Evolutionary conservation across 2,888 invertebrate species (phyloP).

Genomic region (Heteromurus nitidus): DNA sequence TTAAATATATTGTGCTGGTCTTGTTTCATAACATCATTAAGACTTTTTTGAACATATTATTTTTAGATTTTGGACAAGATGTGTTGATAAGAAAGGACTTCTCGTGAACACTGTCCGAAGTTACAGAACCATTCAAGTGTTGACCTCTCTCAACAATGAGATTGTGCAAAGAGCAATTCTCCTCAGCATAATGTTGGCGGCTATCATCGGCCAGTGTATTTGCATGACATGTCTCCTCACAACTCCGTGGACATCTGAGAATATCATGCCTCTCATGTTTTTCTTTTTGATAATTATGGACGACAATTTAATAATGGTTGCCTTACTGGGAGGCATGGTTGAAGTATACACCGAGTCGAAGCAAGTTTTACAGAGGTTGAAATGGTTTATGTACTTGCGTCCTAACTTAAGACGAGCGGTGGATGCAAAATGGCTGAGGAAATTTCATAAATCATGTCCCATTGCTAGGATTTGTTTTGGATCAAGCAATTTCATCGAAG

Average conservation of each 20-base stretch:
- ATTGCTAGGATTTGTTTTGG: not conserved
- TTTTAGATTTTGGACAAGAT: not conserved
- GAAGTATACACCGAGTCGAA: not conserved
- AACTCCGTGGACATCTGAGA: not conserved
- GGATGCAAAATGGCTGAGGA: not conserved
- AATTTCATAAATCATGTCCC: not conserved
- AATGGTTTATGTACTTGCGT: too few relatives aligned
- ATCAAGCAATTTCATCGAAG: not conserved
- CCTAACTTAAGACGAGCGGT: too few relatives aligned
- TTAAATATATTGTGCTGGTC: not conserved
- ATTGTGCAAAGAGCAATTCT: not conserved
- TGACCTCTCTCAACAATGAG: not conserved
- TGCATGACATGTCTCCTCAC: not conserved
- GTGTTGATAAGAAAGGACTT: too few relatives aligned
- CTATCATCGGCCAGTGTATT: not conserved
- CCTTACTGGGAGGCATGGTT: not conserved
- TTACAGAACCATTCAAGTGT: not conserved
- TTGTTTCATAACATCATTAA: not conserved
- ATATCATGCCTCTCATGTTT: not conserved
- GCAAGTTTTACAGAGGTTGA: not conserved
- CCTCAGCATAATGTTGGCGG: not conserved
- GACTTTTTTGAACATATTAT: too few relatives aligned
- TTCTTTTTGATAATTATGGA: not conserved
- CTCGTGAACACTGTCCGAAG: not conserved
- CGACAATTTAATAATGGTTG: not conserved